Conservation (phyloP, 2,888 invertebrate genomes). For the Hedya salicella region DNA sequence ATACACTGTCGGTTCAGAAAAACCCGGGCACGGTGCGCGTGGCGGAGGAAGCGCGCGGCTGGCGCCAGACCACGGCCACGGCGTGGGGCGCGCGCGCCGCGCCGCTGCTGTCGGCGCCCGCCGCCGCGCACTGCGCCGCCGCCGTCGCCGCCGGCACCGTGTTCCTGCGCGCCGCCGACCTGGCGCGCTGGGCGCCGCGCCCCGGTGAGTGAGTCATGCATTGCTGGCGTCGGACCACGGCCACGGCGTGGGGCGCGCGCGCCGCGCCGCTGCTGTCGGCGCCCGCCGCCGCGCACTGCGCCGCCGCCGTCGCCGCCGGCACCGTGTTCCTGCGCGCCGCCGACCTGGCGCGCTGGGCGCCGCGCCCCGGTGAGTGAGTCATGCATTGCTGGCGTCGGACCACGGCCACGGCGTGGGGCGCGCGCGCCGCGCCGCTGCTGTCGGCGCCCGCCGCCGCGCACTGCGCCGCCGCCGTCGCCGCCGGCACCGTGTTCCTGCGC, state of each 20-base stretch:
- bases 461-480: conserved; percentile 67
- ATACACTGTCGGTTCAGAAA: conserved; percentile 72
- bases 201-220: neutral
- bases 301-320: conserved; percentile 90
- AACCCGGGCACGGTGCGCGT: conserved; percentile 94
- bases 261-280: conserved; percentile 77
- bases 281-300: conserved; percentile 90
- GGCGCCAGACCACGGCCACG: conserved; percentile 93
- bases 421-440: conserved; percentile 60
- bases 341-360: conserved; percentile 92
- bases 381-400: too few relatives aligned
- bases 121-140: conserved; percentile 51
- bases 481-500: conserved; percentile 56
- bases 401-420: too few relatives aligned
- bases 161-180: conserved; percentile 67
- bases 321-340: conserved; percentile 90
- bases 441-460: conserved; percentile 86
- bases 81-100: conserved; percentile 63
- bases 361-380: conserved; percentile 87
- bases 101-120: conserved; percentile 86
- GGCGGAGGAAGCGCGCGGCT: conserved; percentile 95
- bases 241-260: conserved; percentile 88
- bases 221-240: too few relatives aligned
- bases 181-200: conserved; percentile 65
- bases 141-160: conserved; percentile 83